Evolutionary conservation across 2,888 invertebrate genomes (phyloP), one percentile per base, ranked within the genome.

Genomic region (Desoria tigrina): DNA sequence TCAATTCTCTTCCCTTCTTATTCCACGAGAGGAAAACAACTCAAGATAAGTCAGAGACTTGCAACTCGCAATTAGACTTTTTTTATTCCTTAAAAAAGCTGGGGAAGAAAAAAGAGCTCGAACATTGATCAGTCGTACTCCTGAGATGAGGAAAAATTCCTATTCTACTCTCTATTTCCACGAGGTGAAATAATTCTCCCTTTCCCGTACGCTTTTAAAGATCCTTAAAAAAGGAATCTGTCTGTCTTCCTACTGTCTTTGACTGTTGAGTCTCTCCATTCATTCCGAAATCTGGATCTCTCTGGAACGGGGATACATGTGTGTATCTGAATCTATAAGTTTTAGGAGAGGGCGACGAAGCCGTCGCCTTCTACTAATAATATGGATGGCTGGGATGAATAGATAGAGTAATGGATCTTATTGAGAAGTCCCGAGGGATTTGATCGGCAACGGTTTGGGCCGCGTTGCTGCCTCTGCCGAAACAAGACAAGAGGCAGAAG

Each of bases 371-470:
- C 28, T 24, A n/a, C 42, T 42, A 57, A 57, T 57, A 57, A 57
- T 57, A 57, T 57, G 57, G 57, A 57, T 39, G 39, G 55, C 9
- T 28, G 32, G 55, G 55, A 55, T 55, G 55, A 55, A 55, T 55
- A 55, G 58, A n/a, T 26, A 28, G 49, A 56, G 61, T 69, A 72
- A 69, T 67, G 67, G 69, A 69, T 65, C 65, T 69, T 65, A 69
- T 69, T 67, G 65, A 65, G 62, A 63, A 58, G 58, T 67, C 68
- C 65, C 72, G 27, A 21, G 69, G 62, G 58, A 6, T 39, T 57
- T 57, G 69, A 65, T 61, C 54, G 50, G 51, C 57, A 42, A 57
- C 51, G 53, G 51, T 59, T 55, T 68, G 57, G 58, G 51, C 61
- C 51, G 32, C 26, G 50, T 51, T 61, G 61, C 32, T 55, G 24